These are phyloP conservation scores for Sebastes steindachneri DNA, from an alignment of 2,797 vertebrate genomes.

Conservation along the genomic window DNA sequence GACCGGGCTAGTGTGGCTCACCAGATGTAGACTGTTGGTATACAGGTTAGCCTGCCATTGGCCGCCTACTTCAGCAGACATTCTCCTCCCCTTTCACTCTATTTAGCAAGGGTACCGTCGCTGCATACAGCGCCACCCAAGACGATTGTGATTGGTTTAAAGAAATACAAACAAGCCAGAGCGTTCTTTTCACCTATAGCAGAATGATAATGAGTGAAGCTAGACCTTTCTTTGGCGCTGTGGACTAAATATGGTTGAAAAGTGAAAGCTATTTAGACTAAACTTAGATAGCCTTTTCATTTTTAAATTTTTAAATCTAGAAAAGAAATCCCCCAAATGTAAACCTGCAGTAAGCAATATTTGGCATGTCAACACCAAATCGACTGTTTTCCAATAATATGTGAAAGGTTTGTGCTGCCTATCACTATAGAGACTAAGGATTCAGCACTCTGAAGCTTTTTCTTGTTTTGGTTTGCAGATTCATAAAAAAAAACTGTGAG, in stretches of 20 bases:
- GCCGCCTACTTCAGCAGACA: too few relatives aligned
- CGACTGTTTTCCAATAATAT: background rate
- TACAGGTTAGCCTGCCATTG: too few relatives aligned
- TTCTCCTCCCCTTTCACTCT: too few relatives aligned
- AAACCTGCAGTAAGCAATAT: background rate
- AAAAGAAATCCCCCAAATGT: background rate
- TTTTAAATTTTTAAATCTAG: background rate
- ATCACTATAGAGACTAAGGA: background rate
- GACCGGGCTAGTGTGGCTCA: background rate
- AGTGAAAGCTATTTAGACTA: background rate
- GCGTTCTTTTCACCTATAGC: too few relatives aligned
- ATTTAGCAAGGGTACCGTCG: too few relatives aligned
- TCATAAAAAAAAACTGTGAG: background rate
- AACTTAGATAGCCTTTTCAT: background rate
- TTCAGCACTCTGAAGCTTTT: background rate
- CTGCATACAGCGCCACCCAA: too few relatives aligned
- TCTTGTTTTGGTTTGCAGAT: conserved; percentile 25
- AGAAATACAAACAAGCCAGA: too few relatives aligned
- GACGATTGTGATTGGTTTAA: too few relatives aligned
- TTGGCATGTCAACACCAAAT: background rate
- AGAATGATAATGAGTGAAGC: too few relatives aligned
- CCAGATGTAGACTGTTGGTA: too few relatives aligned
- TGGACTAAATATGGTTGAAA: background rate
- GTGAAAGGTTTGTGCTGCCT: conserved; percentile 3
- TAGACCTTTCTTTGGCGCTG: too few relatives aligned